These are phyloP conservation scores for Sciurus carolinensis DNA, from an alignment of 2,797 vertebrate genomes.

Conservation along the genomic window DNA sequence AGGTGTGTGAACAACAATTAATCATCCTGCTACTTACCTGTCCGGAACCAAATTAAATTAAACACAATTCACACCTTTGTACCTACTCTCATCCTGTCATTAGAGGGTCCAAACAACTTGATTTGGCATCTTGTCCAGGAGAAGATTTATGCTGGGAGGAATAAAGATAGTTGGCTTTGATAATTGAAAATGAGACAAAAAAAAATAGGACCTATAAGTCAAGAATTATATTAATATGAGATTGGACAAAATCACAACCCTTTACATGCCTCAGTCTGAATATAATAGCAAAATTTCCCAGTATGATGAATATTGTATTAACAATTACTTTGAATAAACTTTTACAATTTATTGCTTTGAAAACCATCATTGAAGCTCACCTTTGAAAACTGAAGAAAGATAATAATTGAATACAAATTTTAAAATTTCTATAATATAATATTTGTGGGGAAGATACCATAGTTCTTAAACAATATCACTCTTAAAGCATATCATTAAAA, in stretches of 20 bases:
- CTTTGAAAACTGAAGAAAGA: not conserved
- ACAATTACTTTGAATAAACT: not conserved
- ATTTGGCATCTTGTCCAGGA: constrained; percentile 23
- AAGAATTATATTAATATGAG: not conserved
- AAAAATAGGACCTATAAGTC: not conserved
- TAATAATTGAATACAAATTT: not conserved
- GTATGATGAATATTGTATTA: not conserved
- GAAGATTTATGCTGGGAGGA: not conserved
- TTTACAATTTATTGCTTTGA: not conserved
- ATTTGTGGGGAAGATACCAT: not conserved
- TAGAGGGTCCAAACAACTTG: not conserved
- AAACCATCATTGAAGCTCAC: not conserved
- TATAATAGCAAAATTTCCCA: not conserved
- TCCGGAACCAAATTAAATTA: constrained; percentile 58
- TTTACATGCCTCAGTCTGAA: not conserved
- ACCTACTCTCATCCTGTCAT: not conserved
- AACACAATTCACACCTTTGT: constrained; percentile 17
- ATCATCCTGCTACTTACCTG: not conserved
- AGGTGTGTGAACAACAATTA: constrained; percentile 37
- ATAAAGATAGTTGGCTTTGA: not conserved
- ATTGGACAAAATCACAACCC: not conserved
- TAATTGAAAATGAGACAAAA: constrained; percentile 18
- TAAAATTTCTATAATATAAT: not conserved
- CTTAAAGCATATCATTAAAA: constrained; percentile 2
- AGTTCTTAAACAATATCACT: not conserved